Base-by-base conservation (phyloP, 2,113 vertebrate genomes). In the Pachypanchax playfairii region DNA sequence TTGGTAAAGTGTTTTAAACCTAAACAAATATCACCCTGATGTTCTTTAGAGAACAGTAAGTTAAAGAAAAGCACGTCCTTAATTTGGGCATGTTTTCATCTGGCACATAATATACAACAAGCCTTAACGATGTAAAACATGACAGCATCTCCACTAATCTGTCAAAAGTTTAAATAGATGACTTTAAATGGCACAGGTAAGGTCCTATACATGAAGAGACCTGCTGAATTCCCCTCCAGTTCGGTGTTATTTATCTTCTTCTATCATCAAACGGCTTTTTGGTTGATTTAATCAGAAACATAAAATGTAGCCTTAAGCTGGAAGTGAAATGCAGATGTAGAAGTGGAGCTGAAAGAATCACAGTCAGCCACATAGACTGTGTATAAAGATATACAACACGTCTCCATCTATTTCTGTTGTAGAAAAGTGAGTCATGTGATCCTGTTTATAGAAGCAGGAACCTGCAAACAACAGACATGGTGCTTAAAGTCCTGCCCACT, bases 1-100 rank as follows among this genome's bases (percentile, higher is more conserved):
- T 28, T 28, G 28, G 15, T 1, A 28, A 28, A 49, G 25, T 49
- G 17, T 51, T 81, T 70, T 77, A 64, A 65, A 60, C 25, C 58
- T 33, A 8, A 62, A 24, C 65, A 35, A 73, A 75, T 61, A 52
- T 17, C 46, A n/a, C 1, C 36, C 13, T 56, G 11, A 25, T n/a
- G n/a, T n/a, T n/a, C 13, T 8, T 57, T 41, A 3, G 11, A 53
- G 17, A 35, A n/a, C 15, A 51, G 4, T 51, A n/a, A 24, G 36
- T 46, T 49, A 2, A 54, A 35, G 39, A 39, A 11, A 18, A 18
- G 12, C 29, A 18, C 21, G 63, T 67, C 9, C 8, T 54, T 29
- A 62, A 65, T 12, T 35, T 8, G 18, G 39, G 20, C 24, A 33
- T 48, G 7, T 62, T 35, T 38, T 56, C 28, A 53, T 35, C 17